phyloP scores from a whole-genome alignment of 2,888 invertebrate genomes.

The Euzetes globulus region DNA sequence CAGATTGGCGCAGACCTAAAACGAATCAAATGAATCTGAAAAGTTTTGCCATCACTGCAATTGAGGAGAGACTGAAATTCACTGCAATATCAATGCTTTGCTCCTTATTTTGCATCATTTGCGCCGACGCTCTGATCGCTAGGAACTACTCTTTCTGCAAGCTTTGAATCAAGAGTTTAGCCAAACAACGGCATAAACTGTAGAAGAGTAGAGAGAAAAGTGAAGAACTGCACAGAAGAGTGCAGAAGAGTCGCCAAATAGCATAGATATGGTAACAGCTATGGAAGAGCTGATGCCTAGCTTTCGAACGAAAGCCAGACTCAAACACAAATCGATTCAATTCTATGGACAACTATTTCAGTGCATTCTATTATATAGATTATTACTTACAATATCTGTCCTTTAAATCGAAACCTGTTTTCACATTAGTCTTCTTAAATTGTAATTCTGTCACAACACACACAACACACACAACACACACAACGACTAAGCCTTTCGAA shows the following conservation, averaged over 20 bases:
- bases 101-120: too few relatives aligned
- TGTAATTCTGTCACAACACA: background rate
- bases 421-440: background rate
- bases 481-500: background rate
- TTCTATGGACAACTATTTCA: background rate
- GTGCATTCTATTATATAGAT: background rate
- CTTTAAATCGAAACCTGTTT: slow-evolving; percentile 13
- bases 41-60: slow-evolving; percentile 13
- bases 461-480: background rate
- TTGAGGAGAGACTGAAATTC: background rate
- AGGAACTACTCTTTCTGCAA: too few relatives aligned
- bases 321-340: background rate
- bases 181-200: background rate
- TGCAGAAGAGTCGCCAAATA: too few relatives aligned
- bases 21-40: slow-evolving; percentile 2
- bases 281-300: too few relatives aligned
- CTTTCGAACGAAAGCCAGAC: background rate
- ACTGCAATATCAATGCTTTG: background rate
- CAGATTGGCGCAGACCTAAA: background rate
- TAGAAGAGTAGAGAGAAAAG: background rate
- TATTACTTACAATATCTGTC: slow-evolving; percentile 8
- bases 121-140: background rate
- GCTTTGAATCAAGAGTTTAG: background rate
- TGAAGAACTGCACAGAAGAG: background rate
- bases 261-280: too few relatives aligned